Percentiles rank a stretch among this genome's conserved stretches.
phyloP scores from a whole-genome alignment of 2,113 vertebrate species.

The Elephantulus edwardii region DNA sequence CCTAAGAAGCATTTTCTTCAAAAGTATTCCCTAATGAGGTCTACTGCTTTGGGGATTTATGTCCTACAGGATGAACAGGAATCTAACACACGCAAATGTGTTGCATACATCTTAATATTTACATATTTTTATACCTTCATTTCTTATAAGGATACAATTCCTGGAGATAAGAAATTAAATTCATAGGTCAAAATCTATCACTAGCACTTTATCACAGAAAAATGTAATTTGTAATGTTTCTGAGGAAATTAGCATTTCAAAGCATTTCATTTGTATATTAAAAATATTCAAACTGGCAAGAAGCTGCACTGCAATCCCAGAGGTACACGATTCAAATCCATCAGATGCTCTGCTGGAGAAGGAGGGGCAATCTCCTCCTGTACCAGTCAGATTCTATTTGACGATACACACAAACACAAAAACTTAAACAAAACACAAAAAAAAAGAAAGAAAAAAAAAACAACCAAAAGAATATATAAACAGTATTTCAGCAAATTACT shows the following conservation, averaged over 20 bases:
- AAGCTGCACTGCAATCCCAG: too few relatives aligned
- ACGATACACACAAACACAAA: too few relatives aligned
- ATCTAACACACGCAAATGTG: background rate
- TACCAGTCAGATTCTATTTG: too few relatives aligned
- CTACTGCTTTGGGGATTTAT: background rate
- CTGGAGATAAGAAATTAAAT: conserved; percentile 40
- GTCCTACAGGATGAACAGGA: background rate
- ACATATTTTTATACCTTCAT: background rate
- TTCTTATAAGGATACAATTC: conserved; percentile 25
- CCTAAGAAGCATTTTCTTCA: conserved; percentile 19
- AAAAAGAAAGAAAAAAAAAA: too few relatives aligned
- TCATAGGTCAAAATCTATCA: conserved; percentile 44
- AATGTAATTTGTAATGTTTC: background rate
- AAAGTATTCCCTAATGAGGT: background rate
- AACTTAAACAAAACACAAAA: too few relatives aligned
- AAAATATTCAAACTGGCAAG: too few relatives aligned
- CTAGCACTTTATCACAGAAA: background rate
- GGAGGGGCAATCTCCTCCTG: too few relatives aligned
- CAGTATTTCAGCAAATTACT: conserved; percentile 4
- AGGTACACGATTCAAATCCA: too few relatives aligned
- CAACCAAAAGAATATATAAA: too few relatives aligned
- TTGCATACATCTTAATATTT: background rate
- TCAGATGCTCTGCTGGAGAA: too few relatives aligned
- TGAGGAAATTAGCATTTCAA: conserved; percentile 40
- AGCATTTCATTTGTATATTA: too few relatives aligned